Conservation (phyloP, 2,888 invertebrate species). For the Acanthacorydalis orientalis region DNA sequence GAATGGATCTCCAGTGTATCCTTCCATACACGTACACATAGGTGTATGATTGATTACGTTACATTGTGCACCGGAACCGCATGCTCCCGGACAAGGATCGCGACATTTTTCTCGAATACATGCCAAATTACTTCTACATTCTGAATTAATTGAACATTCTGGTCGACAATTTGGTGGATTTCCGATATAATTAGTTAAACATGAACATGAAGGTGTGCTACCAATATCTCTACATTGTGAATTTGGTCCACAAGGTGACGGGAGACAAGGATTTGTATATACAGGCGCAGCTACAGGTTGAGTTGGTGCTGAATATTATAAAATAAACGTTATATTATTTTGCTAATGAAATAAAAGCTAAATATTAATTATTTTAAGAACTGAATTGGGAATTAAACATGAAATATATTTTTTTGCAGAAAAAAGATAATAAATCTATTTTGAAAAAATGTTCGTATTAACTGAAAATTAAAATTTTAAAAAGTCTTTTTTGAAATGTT, state of each 20-base stretch:
- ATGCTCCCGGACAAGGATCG: conserved; percentile 55
- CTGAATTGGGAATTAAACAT: too few relatives aligned
- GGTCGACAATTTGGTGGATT: conserved; percentile 35
- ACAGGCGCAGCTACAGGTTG: conserved; percentile 14
- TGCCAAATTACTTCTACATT: conserved; percentile 50
- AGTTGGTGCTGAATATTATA: conserved; percentile 14
- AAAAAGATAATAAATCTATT: too few relatives aligned
- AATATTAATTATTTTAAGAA: too few relatives aligned
- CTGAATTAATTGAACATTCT: conserved; percentile 54
- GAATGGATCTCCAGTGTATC: conserved; percentile 48
- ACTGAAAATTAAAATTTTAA: too few relatives aligned
- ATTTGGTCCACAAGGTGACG: conserved; percentile 40
- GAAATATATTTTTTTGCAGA: too few relatives aligned
- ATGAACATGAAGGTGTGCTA: conserved; percentile 35
- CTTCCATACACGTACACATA: conserved; percentile 51
- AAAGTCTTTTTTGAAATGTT: too few relatives aligned
- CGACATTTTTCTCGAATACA: conserved; percentile 59
- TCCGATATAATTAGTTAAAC: conserved; percentile 28
- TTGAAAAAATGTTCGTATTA: too few relatives aligned
- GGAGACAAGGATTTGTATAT: conserved; percentile 41
- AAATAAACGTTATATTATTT: too few relatives aligned
- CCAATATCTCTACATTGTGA: conserved; percentile 27
- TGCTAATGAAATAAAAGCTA: too few relatives aligned
- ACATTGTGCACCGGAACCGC: conserved; percentile 56
- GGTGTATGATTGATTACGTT: conserved; percentile 59